Evolutionary conservation across 2,797 vertebrate species (phyloP).

Genomic region (Pyrocephalus nanus): DNA sequence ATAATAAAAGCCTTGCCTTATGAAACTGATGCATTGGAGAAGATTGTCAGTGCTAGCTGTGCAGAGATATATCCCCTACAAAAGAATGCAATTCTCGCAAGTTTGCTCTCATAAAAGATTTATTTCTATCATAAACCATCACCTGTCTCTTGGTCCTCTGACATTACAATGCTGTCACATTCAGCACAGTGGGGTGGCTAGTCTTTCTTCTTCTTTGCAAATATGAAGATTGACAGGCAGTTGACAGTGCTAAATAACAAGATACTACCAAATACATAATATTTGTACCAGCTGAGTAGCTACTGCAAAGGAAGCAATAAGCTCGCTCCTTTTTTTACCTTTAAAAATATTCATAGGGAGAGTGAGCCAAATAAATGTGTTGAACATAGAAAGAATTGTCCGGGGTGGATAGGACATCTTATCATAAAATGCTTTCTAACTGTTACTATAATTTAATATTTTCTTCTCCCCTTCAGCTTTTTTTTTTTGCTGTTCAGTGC

Average conservation of each 20-base stretch:
- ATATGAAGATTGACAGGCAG: constrained; percentile 52
- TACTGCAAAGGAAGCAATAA: constrained; percentile 29
- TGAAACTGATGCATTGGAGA: constrained; percentile 65
- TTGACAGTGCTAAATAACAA: constrained; percentile 58
- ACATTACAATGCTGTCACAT: constrained; percentile 62
- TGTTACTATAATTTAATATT: background rate
- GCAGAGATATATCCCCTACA: constrained; percentile 67
- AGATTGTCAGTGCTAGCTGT: constrained; percentile 69
- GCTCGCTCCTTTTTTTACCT: background rate
- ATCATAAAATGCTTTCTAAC: background rate
- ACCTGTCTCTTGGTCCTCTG: constrained; percentile 69
- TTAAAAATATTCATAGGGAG: background rate
- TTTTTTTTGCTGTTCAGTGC: background rate
- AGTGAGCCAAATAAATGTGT: background rate
- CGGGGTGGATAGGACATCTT: background rate
- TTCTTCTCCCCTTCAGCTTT: background rate
- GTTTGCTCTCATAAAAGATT: constrained; percentile 77
- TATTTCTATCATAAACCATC: constrained; percentile 77
- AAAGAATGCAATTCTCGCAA: constrained; percentile 72
- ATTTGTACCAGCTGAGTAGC: constrained; percentile 24
- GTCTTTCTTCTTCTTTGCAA: constrained; percentile 39
- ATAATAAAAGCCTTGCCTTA: constrained; percentile 70
- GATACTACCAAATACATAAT: background rate
- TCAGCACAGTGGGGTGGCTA: constrained; percentile 19
- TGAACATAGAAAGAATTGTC: background rate